Percentiles rank a stretch among this genome's conserved stretches.
phyloP scores from a whole-genome alignment of 2,888 invertebrate genomes.

The Nesidiocoris tenuis region DNA sequence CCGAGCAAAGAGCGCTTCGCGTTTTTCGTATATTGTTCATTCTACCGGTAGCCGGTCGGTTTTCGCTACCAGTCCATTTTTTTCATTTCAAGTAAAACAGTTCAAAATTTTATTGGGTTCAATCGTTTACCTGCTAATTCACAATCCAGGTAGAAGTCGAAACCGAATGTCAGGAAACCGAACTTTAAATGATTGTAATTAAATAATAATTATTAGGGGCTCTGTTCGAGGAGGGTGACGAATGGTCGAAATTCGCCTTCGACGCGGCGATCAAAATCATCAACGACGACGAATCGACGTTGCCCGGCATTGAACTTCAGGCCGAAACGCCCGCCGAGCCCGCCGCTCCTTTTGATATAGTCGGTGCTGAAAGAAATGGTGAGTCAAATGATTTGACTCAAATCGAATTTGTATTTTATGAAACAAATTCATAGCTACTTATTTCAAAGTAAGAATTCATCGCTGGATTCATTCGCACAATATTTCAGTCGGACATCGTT shows the following conservation, averaged over 20 bases:
- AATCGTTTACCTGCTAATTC: no score
- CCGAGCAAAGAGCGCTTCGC: no score
- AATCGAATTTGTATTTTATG: background rate
- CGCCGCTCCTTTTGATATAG: conserved; percentile 11
- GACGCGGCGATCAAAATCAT: conserved; percentile 48
- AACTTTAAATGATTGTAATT: no score
- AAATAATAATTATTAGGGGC: conserved; percentile 48
- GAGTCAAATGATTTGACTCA: background rate
- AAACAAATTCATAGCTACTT: background rate
- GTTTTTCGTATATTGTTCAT: no score
- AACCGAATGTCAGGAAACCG: no score
- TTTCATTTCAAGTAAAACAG: no score
- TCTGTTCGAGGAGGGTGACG: conserved; percentile 49
- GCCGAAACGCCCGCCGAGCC: conserved; percentile 18
- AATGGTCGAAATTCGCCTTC: conserved; percentile 47
- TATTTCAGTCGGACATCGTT: background rate
- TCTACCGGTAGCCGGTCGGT: no score
- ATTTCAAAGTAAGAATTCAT: background rate
- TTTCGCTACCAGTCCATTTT: no score
- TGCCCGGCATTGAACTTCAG: conserved; percentile 30
- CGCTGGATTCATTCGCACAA: no score
- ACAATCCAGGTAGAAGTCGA: no score
- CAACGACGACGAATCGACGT: conserved; percentile 45
- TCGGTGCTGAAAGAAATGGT: conserved; percentile 26
- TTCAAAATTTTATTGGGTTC: no score